Base-by-base conservation (phyloP, 2,113 vertebrate genomes). In the Odocoileus hemionus region DNA sequence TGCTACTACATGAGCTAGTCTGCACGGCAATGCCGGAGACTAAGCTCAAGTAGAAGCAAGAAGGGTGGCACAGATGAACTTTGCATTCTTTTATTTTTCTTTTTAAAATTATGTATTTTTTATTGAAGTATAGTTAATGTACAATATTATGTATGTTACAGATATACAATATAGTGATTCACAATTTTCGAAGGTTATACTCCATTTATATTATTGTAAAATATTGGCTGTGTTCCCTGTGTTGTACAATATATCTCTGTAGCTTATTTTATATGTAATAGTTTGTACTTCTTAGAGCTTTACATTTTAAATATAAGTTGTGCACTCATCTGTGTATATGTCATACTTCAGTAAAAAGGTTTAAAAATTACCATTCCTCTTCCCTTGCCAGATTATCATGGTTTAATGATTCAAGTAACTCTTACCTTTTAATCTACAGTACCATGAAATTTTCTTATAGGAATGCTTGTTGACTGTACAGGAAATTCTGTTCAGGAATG, bases 391-490 rank as follows among this genome's bases (percentile, higher is more conserved):
- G 43, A 74, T 91, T 78, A 12, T 78, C 15, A 36, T 33, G 16
- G 39, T 97, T 94, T 78, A 88, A 67, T 84, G 86, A 79, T 78
- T 88, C 50, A 83, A 21, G 61, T 88, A 39, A 92, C 26, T 94
- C n/a, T 67, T 45, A 70, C 25, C n/a, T 10, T 50, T 74, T 86
- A 80, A 82, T 25, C n/a, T 19, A 36, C 2, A 76, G 7, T 78
- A 58, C 47, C 15, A 45, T 76, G 74, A 83, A 50, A 78, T 28
- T 67, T 33, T 9, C 9, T 7, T 92, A 3, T 7, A 70, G 47
- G 21, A 83, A 47, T 86, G 25, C 52, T 92, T 88, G 15, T 87
- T 60, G 64, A 85, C 13, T 30, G 16, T 97, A 10, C 57, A 78
- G 76, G 91, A 94, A 92, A 64, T 94, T 61, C 55, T 61, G 0